Percentiles rank a stretch among this genome's conserved stretches.
Conservation (phyloP, 2,797 vertebrate species). For the Hirundo rustica region DNA sequence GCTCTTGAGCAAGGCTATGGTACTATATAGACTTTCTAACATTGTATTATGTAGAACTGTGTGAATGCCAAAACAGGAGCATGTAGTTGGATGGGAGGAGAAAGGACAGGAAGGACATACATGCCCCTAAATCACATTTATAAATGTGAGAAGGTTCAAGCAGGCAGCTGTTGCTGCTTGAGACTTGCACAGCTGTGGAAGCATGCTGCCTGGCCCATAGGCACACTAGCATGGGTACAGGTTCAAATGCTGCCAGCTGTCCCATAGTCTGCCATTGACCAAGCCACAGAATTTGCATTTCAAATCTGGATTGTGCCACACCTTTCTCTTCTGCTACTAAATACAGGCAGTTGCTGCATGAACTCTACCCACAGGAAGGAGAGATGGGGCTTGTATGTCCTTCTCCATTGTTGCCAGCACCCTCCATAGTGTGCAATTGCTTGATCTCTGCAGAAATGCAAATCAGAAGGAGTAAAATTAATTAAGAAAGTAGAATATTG, state of each 20-base stretch:
- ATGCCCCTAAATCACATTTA: not conserved
- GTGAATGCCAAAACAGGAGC: not conserved
- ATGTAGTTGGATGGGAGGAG: not conserved
- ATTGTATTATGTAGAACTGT: rapidly evolving
- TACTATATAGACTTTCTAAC: not conserved
- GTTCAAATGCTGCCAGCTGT: not conserved
- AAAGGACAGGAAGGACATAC: not conserved
- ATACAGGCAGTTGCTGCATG: not conserved
- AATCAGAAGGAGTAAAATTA: slow-evolving; percentile 5
- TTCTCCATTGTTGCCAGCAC: not conserved
- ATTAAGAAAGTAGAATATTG: slow-evolving; percentile 2
- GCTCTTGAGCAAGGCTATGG: not conserved
- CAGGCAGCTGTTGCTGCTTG: not conserved
- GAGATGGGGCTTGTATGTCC: not conserved
- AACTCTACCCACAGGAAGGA: not conserved
- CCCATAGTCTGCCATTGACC: not conserved
- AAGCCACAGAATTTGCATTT: not conserved
- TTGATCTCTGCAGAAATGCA: not conserved
- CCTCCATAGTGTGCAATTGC: not conserved
- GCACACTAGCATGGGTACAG: not conserved
- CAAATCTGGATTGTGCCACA: not conserved
- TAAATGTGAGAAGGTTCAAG: not conserved
- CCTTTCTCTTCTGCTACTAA: not conserved
- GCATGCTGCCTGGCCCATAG: not conserved
- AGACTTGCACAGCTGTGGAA: not conserved